Conservation (phyloP, 2,113 vertebrate genomes). For the zebrafish (Danio rerio) region GRCz12tu NC_133200.1:34501001-34501500, state of each 20-base stretch:
- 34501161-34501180: constrained; percentile 2
- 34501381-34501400: no score
- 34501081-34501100: neutral
- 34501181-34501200: neutral
- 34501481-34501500: no score
- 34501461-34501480: no score
- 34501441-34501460: no score
- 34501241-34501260: neutral
- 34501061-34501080: constrained; percentile 49
- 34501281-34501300: neutral
- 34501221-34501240: constrained; percentile 13
- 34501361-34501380: no score
- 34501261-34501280: neutral
- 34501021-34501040: constrained; percentile 54
- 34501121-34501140: neutral
- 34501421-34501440: no score
- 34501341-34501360: no score
- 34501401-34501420: no score
- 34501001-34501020: constrained; percentile 53
- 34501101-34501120: neutral
- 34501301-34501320: no score
- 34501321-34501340: no score
- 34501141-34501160: constrained; percentile 1
- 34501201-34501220: neutral
- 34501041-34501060: constrained; percentile 54